Conservation (phyloP, 2,888 invertebrate species). For the Plutella xylostella region DNA sequence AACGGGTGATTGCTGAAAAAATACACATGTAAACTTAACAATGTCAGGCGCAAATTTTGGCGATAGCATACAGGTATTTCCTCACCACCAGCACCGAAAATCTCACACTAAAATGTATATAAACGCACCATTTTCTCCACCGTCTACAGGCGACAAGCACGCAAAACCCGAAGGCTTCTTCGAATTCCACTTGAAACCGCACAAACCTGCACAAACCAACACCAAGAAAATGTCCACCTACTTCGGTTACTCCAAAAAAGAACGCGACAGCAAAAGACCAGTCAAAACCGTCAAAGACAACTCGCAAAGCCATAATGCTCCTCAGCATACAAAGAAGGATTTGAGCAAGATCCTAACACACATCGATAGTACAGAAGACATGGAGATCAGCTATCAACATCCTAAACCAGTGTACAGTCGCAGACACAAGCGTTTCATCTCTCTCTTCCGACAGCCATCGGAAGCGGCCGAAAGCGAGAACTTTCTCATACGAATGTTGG, state of each 20-base stretch:
- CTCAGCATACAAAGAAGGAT: neutral
- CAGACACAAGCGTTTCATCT: slow-evolving; percentile 38
- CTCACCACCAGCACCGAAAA: too few relatives aligned
- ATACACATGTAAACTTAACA: too few relatives aligned
- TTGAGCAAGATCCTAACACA: neutral
- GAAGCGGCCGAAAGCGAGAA: slow-evolving; percentile 29
- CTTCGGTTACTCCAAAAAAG: slow-evolving; percentile 5
- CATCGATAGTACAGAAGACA: neutral
- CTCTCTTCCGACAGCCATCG: slow-evolving; percentile 24
- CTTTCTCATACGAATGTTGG: slow-evolving; percentile 33
- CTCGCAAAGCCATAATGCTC: neutral
- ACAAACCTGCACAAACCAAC: neutral
- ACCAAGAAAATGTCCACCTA: slow-evolving; percentile 1
- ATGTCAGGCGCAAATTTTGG: too few relatives aligned
- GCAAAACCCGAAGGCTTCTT: slow-evolving; percentile 2
- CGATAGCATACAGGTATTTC: too few relatives aligned
- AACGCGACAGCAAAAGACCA: neutral
- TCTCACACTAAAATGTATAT: slow-evolving; percentile 1
- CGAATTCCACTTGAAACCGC: slow-evolving; percentile 1
- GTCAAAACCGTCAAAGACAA: neutral
- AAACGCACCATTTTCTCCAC: neutral
- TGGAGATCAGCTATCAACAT: slow-evolving; percentile 7
- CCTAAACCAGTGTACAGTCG: slow-evolving; percentile 15
- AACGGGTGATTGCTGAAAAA: too few relatives aligned
- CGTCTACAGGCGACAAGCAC: slow-evolving; percentile 4